Evolutionary conservation across 2,113 vertebrate genomes (phyloP), one percentile per base, ranked within the genome.

Genomic region (Corythornis vintsioides): DNA sequence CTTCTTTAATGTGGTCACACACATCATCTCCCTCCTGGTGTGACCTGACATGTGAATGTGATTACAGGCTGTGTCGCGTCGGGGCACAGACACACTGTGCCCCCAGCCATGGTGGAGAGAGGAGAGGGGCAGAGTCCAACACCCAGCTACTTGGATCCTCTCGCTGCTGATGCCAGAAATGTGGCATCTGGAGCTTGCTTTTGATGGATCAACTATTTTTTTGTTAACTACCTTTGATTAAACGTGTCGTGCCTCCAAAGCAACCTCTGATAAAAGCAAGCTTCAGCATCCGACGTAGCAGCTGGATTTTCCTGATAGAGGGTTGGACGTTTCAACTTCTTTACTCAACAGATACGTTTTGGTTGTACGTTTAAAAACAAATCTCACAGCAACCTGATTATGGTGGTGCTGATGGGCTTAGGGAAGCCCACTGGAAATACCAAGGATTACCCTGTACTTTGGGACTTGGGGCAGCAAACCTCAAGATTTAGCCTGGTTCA

Each of bases 1-100:
- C 47, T 66, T 69, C 91, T 96, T 95, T 96, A 90, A 92, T 95
- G 91, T 95, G 95, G 95, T 96, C 86, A 45, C 86, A 82, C 60
- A 77, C 95, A 94, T 87, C 80, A 82, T 92, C 92, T 82, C 86
- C 93, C 1, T 55, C 92, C 89, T 93, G 81, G 90, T 84, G 93
- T 67, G 90, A 93, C 92, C 86, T 84, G 74, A 47, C 92, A 91
- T 94, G 84, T 94, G 96, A 93, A 76, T 86, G 86, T 59, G 86
- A 92, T 93, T 82, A 81, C 5, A 9, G 53, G 59, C 86, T 87
- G 95, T 83, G 90, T 88, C 73, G 10, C 73, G 72, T 7, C 1
- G 1, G 86, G 80, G 92, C 88, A 77, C 79, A 67, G 88, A 67
- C 90, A 53, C 79, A 47, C 40, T 64, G 74, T 2, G 4, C 78